A percentile compares a stretch with the other conserved stretches of the same genome.
These are phyloP conservation scores for Tamandua tetradactyla DNA, from an alignment of 2,797 vertebrate species.

Conservation along the genomic window DNA sequence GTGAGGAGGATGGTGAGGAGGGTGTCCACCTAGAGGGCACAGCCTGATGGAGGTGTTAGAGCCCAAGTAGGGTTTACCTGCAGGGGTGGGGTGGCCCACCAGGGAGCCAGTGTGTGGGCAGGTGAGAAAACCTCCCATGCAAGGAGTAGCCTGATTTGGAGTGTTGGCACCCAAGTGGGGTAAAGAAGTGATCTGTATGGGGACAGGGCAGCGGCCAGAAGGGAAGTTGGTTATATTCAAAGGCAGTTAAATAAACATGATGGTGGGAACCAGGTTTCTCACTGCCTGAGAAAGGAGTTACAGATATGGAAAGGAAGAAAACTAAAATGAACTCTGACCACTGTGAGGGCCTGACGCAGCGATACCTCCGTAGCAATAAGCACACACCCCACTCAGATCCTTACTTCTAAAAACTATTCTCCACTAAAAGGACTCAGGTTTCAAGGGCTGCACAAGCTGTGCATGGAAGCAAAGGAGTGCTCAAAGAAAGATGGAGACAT, in stretches of 20 bases:
- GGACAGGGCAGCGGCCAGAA: not conserved
- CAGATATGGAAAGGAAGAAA: not conserved
- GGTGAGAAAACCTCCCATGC: not conserved
- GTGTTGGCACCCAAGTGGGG: not conserved
- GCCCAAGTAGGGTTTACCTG: not conserved
- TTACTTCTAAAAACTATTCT: not conserved
- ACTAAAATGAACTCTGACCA: not conserved
- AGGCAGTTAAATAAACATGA: not conserved
- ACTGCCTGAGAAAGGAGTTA: not conserved
- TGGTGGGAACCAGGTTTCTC: not conserved
- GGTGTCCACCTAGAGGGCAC: not conserved
- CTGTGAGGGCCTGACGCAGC: not conserved
- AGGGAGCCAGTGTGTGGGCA: not conserved
- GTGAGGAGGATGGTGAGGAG: not conserved
- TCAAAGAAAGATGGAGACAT: not conserved
- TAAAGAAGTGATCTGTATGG: not conserved
- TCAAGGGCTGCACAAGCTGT: not conserved
- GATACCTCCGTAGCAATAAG: not conserved
- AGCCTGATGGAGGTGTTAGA: not conserved
- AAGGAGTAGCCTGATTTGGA: no score
- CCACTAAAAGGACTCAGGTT: not conserved
- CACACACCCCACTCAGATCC: not conserved
- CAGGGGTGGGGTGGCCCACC: not conserved
- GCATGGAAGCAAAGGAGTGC: not conserved
- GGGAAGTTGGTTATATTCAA: not conserved